Evolutionary conservation across 1,140 invertebrate genomes (phyloP).

Genomic region (Phthorimaea operculella): DNA sequence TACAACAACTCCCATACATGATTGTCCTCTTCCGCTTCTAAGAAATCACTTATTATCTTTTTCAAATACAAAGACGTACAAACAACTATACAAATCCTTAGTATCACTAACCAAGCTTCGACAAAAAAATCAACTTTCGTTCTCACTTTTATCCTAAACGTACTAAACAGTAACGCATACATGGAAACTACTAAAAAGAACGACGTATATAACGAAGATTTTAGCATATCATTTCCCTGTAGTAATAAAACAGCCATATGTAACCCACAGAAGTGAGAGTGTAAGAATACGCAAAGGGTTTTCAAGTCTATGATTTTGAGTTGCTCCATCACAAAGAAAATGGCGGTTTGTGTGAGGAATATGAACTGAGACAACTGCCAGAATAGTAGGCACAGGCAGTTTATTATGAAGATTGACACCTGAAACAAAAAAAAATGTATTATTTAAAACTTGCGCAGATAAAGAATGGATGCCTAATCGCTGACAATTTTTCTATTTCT

Average conservation of each 20-base stretch:
- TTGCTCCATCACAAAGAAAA: conserved; percentile 74
- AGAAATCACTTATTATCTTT: conserved; percentile 37
- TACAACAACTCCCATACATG: conserved; percentile 83
- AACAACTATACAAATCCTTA: conserved; percentile 34
- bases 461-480: no score
- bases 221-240: conserved; percentile 71
- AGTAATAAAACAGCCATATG: conserved; percentile 56
- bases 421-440: conserved; percentile 32
- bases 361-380: conserved; percentile 87
- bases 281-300: conserved; percentile 57
- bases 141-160: conserved; percentile 35
- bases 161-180: conserved; percentile 48
- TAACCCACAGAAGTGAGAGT: conserved; percentile 73
- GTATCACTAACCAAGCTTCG: conserved; percentile 33
- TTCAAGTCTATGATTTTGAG: conserved; percentile 70
- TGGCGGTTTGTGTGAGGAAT: conserved; percentile 75
- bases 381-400: conserved; percentile 67
- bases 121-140: conserved; percentile 36
- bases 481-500: no score
- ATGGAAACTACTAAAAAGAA: conserved; percentile 40
- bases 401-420: conserved; percentile 43
- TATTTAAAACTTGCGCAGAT: no score
- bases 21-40: conserved; percentile 68
- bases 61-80: conserved; percentile 38
- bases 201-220: conserved; percentile 74